Percentiles rank a stretch among this genome's conserved stretches.
phyloP scores from a whole-genome alignment of 2,113 vertebrate genomes.

The Heptranchias perlo region DNA sequence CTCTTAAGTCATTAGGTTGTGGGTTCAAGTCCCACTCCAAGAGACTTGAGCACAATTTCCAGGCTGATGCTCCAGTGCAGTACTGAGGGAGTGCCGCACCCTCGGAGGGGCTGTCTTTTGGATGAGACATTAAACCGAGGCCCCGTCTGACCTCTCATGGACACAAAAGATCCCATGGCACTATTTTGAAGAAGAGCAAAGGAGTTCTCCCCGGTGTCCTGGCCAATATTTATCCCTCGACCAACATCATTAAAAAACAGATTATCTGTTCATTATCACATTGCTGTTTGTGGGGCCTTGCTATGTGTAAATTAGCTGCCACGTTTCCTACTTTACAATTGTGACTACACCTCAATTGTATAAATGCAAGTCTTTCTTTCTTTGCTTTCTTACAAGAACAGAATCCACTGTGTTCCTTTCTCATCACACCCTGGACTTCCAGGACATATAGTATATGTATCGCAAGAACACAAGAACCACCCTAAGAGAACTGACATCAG shows the following conservation, averaged over 20 bases:
- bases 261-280: too few relatives aligned
- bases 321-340: background rate
- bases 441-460: background rate
- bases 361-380: background rate
- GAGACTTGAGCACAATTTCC: background rate
- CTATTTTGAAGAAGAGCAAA: background rate
- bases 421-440: background rate
- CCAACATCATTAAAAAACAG: background rate
- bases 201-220: too few relatives aligned
- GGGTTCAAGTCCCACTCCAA: too few relatives aligned
- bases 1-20: too few relatives aligned
- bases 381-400: background rate
- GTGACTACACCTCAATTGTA: background rate
- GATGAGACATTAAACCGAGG: background rate
- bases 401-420: too few relatives aligned
- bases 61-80: background rate
- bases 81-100: too few relatives aligned
- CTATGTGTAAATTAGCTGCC: background rate
- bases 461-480: background rate
- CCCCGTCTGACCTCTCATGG: background rate
- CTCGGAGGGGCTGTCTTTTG: background rate
- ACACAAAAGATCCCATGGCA: background rate
- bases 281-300: background rate
- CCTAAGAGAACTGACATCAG: background rate
- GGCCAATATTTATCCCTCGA: background rate